Base-by-base conservation (phyloP, 2,113 vertebrate species). In the Seriola dumerili region DNA sequence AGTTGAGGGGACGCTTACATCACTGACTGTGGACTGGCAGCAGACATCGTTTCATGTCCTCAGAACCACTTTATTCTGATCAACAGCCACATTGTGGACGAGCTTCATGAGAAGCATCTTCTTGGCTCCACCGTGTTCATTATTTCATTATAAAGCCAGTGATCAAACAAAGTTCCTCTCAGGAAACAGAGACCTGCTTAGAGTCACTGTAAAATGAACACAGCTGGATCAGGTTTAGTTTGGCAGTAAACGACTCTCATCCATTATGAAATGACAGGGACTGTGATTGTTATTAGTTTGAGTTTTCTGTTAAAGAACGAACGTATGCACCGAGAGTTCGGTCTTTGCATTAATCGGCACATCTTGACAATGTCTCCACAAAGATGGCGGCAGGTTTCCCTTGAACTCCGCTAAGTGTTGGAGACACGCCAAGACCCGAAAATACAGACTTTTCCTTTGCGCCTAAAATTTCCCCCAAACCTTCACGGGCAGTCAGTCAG, bases 191-290 rank as follows among this genome's bases (percentile, higher is more conserved):
- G 72, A 66, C 44, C 46, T 70, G 64, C 23, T 83, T 9, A 23
- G 17, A 72, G 34, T 59, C 57, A 7, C 5, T 75, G 57, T 36
- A 10, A 36, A 14, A 16, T 44, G 52, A 81, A 46, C 34, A 69
- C 72, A 81, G 72, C 76, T 77, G 83, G 71, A 78, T 52, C 38
- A 34, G 78, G 48, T 79, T 67, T 58, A 8, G 44, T 50, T 72
- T 85, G 75, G 70, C 83, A 72, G 46, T 6, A 44, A 25, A 0
- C 1, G 0, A 2, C 14, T 40, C 54, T 38, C 58, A 74, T 85
- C 74, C 76, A 25, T 69, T 17, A 50, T n/a, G 10, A 55, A 3
- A 3, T 21, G 77, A 81, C 80, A 76, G 23, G 0, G 21, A 50
- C 59, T 46, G 61, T 10, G 36, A 36, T 57, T 76, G 40, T 52